Evolutionary conservation across 1,140 invertebrate species (phyloP), one percentile per base, ranked within the genome.

Genomic region (Hermetia illucens): DNA sequence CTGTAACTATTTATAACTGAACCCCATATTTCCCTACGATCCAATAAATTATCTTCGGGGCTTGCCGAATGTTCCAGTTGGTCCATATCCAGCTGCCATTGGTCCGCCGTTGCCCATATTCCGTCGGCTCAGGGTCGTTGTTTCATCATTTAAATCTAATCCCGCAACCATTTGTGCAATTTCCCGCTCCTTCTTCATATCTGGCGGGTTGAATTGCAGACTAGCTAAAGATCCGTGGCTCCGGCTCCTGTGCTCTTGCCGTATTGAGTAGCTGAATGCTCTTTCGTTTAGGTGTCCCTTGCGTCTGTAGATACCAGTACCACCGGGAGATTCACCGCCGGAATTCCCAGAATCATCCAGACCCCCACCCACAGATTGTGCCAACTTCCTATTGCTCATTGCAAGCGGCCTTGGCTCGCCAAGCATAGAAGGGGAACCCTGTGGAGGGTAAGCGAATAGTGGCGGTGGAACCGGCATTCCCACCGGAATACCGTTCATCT

Each of bases 251-350:
- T 92, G 87, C 55, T 92, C 88, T 52, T 92, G 87, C 34, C 88
- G 68, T 49, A 94, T 94, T 35, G 87, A 91, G 62, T 93, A 91
- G 10, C 85, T 89, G 55, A 94, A 94, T 13, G 89, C 89, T 33
- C 88, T 65, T 57, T 94, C 89, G 58, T 94, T 94, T 37, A 94
- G 61, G 53, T 93, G 88, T 1, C 88, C 88, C 51, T 91, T 89
- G 51, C 87, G 79, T 34, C 82, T 69, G 55, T 93, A 91, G 40
- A 88, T 86, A 8, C 82, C 82, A 0, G 86, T 88, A 24, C 82
- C 84, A 22, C 83, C 87, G 5, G 79, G 73, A 10, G 83, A 86
- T 31, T 84, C 83, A 19, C 74, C 78, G 10, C 74, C 75, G 1
- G 66, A 68, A 44, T 68, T 67, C 32, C 74, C 70, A 0, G 68